Conservation (phyloP, 1,140 invertebrate genomes). For the Neotoxoptera formosana region DNA sequence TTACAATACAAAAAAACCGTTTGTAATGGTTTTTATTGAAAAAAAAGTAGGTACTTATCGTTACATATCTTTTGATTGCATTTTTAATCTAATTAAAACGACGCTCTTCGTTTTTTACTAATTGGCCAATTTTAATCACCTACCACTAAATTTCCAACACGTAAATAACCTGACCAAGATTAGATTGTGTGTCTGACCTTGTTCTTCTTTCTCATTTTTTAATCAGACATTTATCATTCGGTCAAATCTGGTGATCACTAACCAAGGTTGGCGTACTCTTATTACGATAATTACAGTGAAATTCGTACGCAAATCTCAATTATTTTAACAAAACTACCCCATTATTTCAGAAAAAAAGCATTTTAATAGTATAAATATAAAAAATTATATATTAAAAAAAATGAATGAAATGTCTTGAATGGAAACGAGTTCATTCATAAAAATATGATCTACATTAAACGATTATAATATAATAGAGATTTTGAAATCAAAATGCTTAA, state of each 20-base stretch:
- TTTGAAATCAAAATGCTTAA: not conserved
- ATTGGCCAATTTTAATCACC: slow-evolving; percentile 21
- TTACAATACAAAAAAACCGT: not conserved
- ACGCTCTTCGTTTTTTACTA: not conserved
- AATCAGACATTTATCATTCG: not conserved
- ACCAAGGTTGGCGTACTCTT: not conserved
- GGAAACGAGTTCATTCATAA: not conserved
- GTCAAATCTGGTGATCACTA: not conserved
- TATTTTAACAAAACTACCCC: not conserved
- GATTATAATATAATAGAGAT: not conserved
- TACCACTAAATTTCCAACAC: slow-evolving; percentile 16
- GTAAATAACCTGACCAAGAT: slow-evolving; percentile 36
- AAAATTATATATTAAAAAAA: not conserved
- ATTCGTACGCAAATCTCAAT: not conserved
- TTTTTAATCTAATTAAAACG: not conserved
- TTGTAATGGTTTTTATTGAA: not conserved
- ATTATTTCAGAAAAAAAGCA: not conserved
- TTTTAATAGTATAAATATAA: not conserved
- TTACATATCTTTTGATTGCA: not conserved
- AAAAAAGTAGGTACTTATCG: not conserved
- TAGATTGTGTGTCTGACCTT: slow-evolving; percentile 17
- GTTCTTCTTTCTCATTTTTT: not conserved
- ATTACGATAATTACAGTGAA: not conserved
- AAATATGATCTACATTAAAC: not conserved
- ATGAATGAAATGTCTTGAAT: not conserved